Percentiles rank a stretch among this genome's conserved stretches.
Evolutionary conservation across 2,797 vertebrate species (phyloP).

Genomic region (Anguilla megastoma): DNA sequence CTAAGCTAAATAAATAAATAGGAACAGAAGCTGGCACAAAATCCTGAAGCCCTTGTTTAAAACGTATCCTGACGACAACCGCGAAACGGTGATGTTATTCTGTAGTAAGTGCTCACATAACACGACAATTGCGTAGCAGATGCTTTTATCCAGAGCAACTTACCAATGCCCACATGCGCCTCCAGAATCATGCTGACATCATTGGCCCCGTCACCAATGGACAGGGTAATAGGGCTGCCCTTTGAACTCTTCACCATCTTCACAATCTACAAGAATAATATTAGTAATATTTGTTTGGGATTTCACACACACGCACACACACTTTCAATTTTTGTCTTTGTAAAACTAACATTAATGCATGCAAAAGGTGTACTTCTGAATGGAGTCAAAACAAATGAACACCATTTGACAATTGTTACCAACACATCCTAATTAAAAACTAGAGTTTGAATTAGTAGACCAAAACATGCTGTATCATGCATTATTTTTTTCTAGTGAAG

Average conservation of each 20-base stretch:
- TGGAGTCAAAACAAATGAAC: neutral
- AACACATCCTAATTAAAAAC: neutral
- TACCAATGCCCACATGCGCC: constrained; percentile 97
- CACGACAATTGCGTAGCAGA: neutral
- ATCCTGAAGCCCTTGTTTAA: no score
- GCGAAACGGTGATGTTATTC: neutral
- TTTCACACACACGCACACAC: neutral
- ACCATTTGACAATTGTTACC: neutral
- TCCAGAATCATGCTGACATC: constrained; percentile 99
- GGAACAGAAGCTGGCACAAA: no score
- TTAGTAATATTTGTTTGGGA: neutral
- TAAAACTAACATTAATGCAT: neutral
- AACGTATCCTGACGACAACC: no score
- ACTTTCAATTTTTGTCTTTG: neutral
- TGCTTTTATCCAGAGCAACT: constrained; percentile 50
- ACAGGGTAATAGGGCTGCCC: constrained; percentile 90
- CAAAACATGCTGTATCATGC: neutral
- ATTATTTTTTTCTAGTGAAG: neutral
- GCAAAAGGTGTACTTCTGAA: neutral
- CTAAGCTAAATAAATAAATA: no score
- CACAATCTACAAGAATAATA: constrained; percentile 79
- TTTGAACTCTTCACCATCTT: constrained; percentile 97
- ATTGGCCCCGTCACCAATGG: constrained; percentile 94
- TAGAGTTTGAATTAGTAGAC: neutral
- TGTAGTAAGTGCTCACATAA: neutral